Evolutionary conservation across 64 coral and sea anemone species (phyloP), one percentile per base, ranked within the genome.

Genomic region (Pocillopora damicornis): DNA sequence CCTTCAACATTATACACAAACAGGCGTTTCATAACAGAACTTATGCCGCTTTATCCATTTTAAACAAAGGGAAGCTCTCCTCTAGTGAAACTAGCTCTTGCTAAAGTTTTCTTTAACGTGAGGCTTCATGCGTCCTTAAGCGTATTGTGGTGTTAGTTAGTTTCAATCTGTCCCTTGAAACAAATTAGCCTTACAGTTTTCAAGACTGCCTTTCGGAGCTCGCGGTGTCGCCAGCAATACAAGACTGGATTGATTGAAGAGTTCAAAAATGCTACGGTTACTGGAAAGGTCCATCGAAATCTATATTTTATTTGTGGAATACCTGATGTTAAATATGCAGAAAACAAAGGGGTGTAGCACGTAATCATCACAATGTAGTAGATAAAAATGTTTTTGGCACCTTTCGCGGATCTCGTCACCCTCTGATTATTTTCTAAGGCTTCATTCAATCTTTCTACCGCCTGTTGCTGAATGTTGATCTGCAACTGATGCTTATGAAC

Each of bases 171-270:
- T 58, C 57, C 71, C 37, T 26, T 23, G 13, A 11, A 71, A 57
- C 26, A 84, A 63, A 58, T 11, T 37, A 71, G 20, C 37, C 4
- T 6, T 65, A 13, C 36, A 51, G 20, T 23, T 42, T 71, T 84
- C 57, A 9, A 57, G 13, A 84, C 64, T 8, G 81, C 81, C 13
- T 9, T 57, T 71, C 81, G 81, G 15, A 84, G 81, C 18, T 58
- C 81, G 10, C 38, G 37, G n/a, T 57, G 42, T 22, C 81, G 81
- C 81, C 63, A 84, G 37, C 63, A 84, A 57, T 71, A 84, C 18
- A 84, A 25, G 14, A 84, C 5, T 72, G 81, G 81, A 38, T 84
- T 84, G 5, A 84, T 37, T 1, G 81, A 84, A 9, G 81, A 84
- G 64, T 84, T 84, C 37, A 84, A 25, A 42, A 84, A 84, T 58